Evolutionary conservation across 2,888 invertebrate genomes (phyloP), one percentile per base, ranked within the genome.

Genomic region (Drosophila mulleri): DNA sequence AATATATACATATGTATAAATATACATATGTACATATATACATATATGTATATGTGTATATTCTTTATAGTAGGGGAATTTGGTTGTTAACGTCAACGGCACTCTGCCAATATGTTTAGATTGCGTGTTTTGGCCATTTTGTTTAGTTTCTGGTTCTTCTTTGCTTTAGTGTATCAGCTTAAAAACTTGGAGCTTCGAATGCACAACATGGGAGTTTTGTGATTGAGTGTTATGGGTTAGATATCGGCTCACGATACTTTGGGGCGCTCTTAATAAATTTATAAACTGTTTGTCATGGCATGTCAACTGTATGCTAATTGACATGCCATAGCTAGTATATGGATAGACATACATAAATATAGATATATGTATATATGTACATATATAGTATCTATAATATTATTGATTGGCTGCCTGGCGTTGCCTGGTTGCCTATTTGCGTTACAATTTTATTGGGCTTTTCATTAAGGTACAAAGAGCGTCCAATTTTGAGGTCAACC

Each of bases 51-150:
- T 39, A 32, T 53, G 1, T 39, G 6, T 37, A 7, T 41, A 45
- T 52, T 62, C 48, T 64, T 37, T 11, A 32, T 35, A 54, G 37
- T 11, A 41, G 39, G 29, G 47, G 29, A 44, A 44, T 29, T 47
- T 45, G 37, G 52, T 80, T 72, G 88, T 83, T 85, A 82, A 75
- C 71, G 78, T 82, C 77, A 88, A 75, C 72, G 67, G 68, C 67
- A 59, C 56, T 59, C 72, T 72, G 77, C 50, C 80, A 72, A 75
- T 67, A 74, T 77, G 66, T 61, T 75, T 39, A 62, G 64, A 65
- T 84, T 83, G 84, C 84, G 84, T 84, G 89, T 72, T 77, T 75
- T 59, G 67, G 69, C 71, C 75, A 75, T 59, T 71, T 77, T 77
- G 42, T 48, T 47, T 58, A 70, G 74, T 67, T 56, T 44, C 54